Base-by-base conservation (phyloP, 2,113 vertebrate genomes). In the Xiphophorus couchianus region DNA sequence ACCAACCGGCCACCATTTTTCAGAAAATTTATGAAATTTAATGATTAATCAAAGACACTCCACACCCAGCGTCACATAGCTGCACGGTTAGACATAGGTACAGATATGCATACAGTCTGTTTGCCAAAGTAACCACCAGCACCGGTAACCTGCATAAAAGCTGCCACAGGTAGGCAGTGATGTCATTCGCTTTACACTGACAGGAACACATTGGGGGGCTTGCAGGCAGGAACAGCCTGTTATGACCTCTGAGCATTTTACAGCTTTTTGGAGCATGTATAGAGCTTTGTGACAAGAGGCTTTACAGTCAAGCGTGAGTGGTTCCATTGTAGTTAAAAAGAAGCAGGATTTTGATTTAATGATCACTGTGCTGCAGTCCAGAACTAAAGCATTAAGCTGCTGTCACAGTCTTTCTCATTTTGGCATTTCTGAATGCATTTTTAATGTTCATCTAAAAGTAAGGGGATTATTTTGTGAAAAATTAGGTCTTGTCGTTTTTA, bases 161-260 rank as follows among this genome's bases (percentile, higher is more conserved):
- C 81, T 88, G 74, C 71, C 74, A 66, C 88, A 84, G 89, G 86
- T 87, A 66, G 77, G 83, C 80, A 60, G 27, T 92, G 90, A 92
- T 87, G 88, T 94, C 92, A 94, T 86, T 0, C 30, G 63, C 72
- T 70, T 37, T 69, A 42, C 35, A 74, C 69, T 73, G 88, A 91
- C 73, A 89, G 86, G 77, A 62, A 73, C 64, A 63, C 81, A 80
- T 84, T 88, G 85, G 42, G 80, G 77, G 67, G 66, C 73, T 84
- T 7, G 22, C 29, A 2, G 44, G 84, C 70, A 84, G 78, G 91
- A 84, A 80, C 51, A 60, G 69, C 28, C 84, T 63, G 62, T 86
- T 90, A 28, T 86, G 73, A 77, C 82, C 71, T 65, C n/a, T 27
- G 42, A 64, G 72, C 37, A 31, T 85, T 90, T 86, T 84, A 83